phyloP scores from a whole-genome alignment of 1,140 invertebrate species.

The Lepidurus apus region DNA sequence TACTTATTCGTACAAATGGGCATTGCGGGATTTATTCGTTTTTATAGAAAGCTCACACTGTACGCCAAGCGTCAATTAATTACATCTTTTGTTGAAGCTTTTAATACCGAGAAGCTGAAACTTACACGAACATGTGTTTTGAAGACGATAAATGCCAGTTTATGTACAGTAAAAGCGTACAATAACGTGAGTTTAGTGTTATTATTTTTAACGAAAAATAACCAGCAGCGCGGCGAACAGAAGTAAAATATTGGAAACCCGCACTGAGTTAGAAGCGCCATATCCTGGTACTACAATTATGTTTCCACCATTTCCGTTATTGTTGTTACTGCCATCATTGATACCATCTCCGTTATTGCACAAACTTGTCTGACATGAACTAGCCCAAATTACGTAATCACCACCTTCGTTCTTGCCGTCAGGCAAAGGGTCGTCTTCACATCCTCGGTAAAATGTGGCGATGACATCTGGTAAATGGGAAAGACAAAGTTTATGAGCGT shows the following conservation, averaged over 20 bases:
- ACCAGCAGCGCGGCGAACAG: neutral
- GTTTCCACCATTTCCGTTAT: conserved; percentile 14
- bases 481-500: neutral
- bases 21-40: no score
- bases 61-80: no score
- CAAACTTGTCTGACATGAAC: conserved; percentile 22
- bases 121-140: no score
- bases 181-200: no score
- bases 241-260: neutral
- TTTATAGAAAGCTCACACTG: no score
- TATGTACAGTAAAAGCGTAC: no score
- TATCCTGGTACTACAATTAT: conserved; percentile 17
- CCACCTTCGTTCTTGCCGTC: conserved; percentile 25
- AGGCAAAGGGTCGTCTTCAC: conserved; percentile 25
- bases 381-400: conserved; percentile 21
- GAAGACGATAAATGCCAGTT: no score
- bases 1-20: no score
- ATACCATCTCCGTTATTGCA: conserved; percentile 28
- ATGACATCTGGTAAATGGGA: neutral
- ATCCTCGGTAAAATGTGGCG: conserved; percentile 20
- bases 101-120: no score
- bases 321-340: neutral
- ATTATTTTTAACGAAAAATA: neutral
- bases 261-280: neutral
- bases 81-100: no score